phyloP scores from a whole-genome alignment of 1,140 invertebrate genomes.

The Polypedilum vanderplanki region DNA sequence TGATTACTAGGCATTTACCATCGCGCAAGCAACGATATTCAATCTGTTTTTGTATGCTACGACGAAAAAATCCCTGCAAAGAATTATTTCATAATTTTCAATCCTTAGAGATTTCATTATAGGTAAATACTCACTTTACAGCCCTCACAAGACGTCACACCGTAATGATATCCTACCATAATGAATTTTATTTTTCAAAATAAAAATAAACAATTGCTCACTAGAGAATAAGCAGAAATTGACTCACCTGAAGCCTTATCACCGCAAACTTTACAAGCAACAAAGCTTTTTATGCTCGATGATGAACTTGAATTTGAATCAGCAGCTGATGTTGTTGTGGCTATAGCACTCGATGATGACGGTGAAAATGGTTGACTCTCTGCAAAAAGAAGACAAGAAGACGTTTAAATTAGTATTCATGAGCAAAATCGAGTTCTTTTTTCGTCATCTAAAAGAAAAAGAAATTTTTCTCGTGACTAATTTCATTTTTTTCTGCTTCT shows the following conservation, averaged over 20 bases:
- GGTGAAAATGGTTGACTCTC: conserved; percentile 67
- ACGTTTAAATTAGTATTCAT: conserved; percentile 28
- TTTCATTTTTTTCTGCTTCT: no score
- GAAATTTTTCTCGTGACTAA: no score
- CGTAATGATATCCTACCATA: conserved; percentile 78
- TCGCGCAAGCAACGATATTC: conserved; percentile 94
- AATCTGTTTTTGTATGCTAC: conserved; percentile 96
- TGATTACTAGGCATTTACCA: conserved; percentile 93
- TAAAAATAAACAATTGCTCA: neutral
- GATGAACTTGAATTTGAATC: conserved; percentile 64
- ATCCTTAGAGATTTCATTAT: no score
- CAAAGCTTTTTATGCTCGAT: conserved; percentile 67
- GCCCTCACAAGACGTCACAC: conserved; percentile 98
- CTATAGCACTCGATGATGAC: conserved; percentile 61
- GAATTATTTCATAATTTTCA: neutral
- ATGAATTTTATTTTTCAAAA: neutral
- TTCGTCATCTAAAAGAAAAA: no score
- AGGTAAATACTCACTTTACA: conserved; percentile 79
- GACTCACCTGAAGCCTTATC: conserved; percentile 87
- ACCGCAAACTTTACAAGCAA: conserved; percentile 96
- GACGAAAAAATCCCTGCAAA: conserved; percentile 72
- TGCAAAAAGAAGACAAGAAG: conserved; percentile 48
- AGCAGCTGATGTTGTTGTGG: conserved; percentile 58
- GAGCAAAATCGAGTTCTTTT: neutral
- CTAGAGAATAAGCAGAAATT: neutral